phyloP scores from a whole-genome alignment of 2,113 vertebrate genomes.

The Zapus hudsonius region DNA sequence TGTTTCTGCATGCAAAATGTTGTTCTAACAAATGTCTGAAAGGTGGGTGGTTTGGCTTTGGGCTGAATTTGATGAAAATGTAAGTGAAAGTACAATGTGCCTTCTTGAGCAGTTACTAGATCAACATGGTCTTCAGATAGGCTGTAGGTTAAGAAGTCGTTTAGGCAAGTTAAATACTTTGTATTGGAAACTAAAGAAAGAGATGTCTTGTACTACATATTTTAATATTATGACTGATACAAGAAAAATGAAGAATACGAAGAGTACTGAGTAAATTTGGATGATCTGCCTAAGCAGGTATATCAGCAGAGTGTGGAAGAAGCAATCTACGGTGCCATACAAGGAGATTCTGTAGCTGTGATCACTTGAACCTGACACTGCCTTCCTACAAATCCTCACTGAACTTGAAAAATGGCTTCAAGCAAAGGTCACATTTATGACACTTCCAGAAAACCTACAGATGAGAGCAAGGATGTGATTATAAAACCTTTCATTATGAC shows the following conservation, averaged over 20 bases:
- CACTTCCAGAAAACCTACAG: background rate
- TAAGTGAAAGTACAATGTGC: background rate
- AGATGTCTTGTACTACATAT: background rate
- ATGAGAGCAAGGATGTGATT: background rate
- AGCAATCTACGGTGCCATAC: background rate
- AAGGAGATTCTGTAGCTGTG: background rate
- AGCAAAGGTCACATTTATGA: background rate
- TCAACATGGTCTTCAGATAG: background rate
- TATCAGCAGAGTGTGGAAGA: background rate
- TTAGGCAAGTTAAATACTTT: background rate
- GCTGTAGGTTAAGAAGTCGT: background rate
- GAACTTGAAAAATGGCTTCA: conserved; percentile 1
- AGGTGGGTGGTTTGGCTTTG: background rate
- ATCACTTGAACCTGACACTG: no score
- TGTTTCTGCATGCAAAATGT: background rate
- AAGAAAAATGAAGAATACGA: background rate
- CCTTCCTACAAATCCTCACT: background rate
- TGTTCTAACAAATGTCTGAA: background rate
- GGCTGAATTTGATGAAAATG: background rate
- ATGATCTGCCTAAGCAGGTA: background rate
- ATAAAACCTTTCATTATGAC: background rate
- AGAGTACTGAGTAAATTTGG: background rate
- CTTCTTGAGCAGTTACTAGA: background rate
- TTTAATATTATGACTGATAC: background rate
- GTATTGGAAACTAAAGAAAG: background rate